phyloP scores from a whole-genome alignment of 2,797 vertebrate genomes.

The Diplodus sargus region DNA sequence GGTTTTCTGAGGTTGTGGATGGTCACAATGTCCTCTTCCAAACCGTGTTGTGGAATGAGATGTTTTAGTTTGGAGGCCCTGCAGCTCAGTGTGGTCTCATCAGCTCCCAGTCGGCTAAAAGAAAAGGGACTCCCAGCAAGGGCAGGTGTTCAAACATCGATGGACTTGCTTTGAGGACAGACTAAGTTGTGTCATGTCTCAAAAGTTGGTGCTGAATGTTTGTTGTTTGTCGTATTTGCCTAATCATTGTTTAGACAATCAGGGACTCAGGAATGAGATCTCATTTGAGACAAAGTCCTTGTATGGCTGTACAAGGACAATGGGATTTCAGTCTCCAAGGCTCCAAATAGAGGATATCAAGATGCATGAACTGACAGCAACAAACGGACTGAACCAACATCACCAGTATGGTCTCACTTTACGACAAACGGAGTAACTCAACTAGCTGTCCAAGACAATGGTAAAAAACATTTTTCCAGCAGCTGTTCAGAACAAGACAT shows the following conservation, averaged over 20 bases:
- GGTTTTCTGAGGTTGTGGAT: background rate
- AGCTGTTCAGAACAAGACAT: fast-evolving
- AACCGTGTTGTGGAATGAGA: background rate
- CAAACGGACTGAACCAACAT: background rate
- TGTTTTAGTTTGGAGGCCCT: background rate
- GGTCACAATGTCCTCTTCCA: background rate
- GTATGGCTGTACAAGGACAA: background rate
- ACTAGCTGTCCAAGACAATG: background rate
- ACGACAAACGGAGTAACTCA: background rate
- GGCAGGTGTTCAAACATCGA: background rate
- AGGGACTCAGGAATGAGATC: background rate
- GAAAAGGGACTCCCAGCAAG: background rate
- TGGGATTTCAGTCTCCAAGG: background rate
- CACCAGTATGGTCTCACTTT: background rate
- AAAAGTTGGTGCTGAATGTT: background rate
- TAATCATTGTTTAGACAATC: background rate
- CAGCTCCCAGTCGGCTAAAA: background rate
- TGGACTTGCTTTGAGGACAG: background rate
- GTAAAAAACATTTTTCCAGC: background rate
- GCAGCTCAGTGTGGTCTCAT: background rate
- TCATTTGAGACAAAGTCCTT: background rate
- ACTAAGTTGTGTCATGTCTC: background rate
- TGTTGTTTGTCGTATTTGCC: background rate
- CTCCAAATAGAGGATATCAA: background rate
- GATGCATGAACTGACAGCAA: background rate